Base-by-base conservation (phyloP, 23 tunicate genomes). In the Aplidium turbinatum region DNA sequence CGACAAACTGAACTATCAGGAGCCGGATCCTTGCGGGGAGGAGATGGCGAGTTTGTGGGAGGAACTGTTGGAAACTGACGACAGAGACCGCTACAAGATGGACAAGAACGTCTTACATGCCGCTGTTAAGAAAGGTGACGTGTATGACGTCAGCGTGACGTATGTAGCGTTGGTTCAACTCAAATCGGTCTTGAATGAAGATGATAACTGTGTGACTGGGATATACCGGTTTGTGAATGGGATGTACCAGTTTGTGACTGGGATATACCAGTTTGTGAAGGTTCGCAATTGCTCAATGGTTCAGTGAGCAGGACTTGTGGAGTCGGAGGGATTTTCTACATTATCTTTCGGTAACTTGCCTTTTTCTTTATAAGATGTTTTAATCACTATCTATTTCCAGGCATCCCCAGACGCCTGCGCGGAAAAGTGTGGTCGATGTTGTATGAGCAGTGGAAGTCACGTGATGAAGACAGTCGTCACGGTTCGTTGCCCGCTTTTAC, bases 391-490 rank as follows among this genome's bases (percentile, higher is more conserved):
- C 16, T 71, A 20, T 70, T 26, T 30, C 34, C 28, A 78, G 87
- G 87, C 0, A 75, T 92, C 38, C 79, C 89, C 1, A 23, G 52
- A 19, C 48, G 35, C 33, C 40, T 78, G 35, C 86, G 98, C 31
- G 92, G 92, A 19, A 56, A 63, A 57, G 82, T 92, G 31, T 92
- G 98, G 98, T 64, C 73, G 25, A 33, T 92, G 38, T 51, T 92
- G 3, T 65, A 55, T 58, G 77, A 73, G 64, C 98, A 85, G 31
- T 79, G 98, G 72, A 78, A 85, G 64, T 55, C 72, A 3, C 77
- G 71, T 24, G 16, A 35, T 70, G 70, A 46, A 0, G 35, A 48
- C 31, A 48, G 29, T n/a, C n/a, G n/a, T n/a, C n/a, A n/a, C n/a
- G n/a, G n/a, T n/a, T n/a, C n/a, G n/a, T n/a, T n/a, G n/a, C 29